Conservation (phyloP, 2,113 vertebrate genomes). For the Chiloscyllium plagiosum region DNA sequence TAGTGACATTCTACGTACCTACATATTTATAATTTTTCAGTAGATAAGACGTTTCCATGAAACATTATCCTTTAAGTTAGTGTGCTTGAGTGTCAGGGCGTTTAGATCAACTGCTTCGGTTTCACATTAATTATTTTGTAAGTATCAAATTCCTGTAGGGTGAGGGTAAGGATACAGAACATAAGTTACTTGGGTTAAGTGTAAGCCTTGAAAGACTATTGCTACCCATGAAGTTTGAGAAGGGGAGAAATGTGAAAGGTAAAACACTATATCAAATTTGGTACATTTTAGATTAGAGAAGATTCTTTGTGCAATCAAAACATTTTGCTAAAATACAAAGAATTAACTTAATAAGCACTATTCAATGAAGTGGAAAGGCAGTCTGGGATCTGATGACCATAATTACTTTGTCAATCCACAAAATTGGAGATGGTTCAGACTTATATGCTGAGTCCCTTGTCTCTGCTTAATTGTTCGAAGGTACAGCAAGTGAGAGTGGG, state of each 20-base stretch:
- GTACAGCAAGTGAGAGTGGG: neutral
- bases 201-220: neutral
- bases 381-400: neutral
- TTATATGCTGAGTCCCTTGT: neutral
- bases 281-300: neutral
- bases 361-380: neutral
- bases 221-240: neutral
- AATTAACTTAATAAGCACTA: neutral
- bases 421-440: neutral
- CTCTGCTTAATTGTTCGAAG: neutral
- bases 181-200: neutral
- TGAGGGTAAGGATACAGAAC: neutral
- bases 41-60: no score
- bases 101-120: neutral
- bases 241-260: neutral
- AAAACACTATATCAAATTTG: neutral
- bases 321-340: neutral
- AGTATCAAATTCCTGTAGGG: neutral
- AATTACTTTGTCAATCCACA: neutral
- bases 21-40: no score
- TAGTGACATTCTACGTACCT: neutral
- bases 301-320: neutral
- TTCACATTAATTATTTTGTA: neutral
- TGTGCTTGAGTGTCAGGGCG: neutral
- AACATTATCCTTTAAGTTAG: neutral